phyloP scores from a whole-genome alignment of 2,888 invertebrate genomes.

The Nudaria mundana region DNA sequence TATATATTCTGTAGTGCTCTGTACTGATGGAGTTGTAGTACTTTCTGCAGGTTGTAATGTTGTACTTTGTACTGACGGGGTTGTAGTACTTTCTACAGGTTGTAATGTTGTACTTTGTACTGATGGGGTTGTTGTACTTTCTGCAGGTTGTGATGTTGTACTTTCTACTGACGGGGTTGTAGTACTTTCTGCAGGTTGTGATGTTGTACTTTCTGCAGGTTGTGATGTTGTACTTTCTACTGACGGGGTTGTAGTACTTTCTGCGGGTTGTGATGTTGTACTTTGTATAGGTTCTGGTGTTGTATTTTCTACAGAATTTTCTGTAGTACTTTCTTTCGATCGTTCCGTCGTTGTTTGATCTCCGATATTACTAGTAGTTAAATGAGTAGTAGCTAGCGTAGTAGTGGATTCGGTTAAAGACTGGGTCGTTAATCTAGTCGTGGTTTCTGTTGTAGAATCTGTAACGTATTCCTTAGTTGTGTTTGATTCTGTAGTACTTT shows the following conservation, averaged over 20 bases:
- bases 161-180: slow-evolving; percentile 16
- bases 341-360: slow-evolving; percentile 38
- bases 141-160: slow-evolving; percentile 6
- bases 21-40: background rate
- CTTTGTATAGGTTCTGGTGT: slow-evolving; percentile 5
- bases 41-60: background rate
- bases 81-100: slow-evolving; percentile 17
- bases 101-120: slow-evolving; percentile 31
- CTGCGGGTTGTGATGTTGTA: slow-evolving; percentile 1
- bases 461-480: slow-evolving; percentile 30
- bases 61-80: background rate
- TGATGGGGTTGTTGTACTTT: slow-evolving; percentile 6
- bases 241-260: background rate
- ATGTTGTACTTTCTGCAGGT: slow-evolving; percentile 20
- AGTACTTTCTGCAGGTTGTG: slow-evolving; percentile 10
- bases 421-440: slow-evolving; percentile 29
- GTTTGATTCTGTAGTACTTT: slow-evolving; percentile 31
- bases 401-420: slow-evolving; percentile 28
- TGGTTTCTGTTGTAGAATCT: slow-evolving; percentile 30
- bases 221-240: slow-evolving; percentile 1
- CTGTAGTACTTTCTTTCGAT: slow-evolving; percentile 12
- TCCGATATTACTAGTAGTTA: slow-evolving; percentile 18
- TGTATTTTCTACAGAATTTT: slow-evolving; percentile 25
- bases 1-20: slow-evolving; percentile 5
- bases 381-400: slow-evolving; percentile 26